Evolutionary conservation across 2,888 invertebrate species (phyloP).

Genomic region (Eucriotettix oculatus): DNA sequence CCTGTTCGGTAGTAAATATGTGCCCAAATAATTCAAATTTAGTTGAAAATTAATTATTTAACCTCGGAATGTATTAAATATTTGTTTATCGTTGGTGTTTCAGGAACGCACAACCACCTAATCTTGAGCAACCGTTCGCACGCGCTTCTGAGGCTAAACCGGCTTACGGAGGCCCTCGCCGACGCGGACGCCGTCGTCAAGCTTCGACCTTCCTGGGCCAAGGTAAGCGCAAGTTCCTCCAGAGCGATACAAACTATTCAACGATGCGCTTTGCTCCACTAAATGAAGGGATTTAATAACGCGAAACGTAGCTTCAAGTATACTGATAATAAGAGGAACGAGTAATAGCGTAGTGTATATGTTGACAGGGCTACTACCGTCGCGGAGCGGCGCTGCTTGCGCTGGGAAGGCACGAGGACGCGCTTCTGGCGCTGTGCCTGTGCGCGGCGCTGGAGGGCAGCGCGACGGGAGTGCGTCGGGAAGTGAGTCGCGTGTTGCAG

Average conservation of each 20-base stretch:
- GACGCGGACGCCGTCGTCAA: constrained; percentile 47
- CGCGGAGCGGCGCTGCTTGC: not conserved
- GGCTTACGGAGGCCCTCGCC: constrained; percentile 41
- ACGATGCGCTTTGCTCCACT: no score
- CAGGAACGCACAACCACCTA: not conserved
- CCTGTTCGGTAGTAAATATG: no score
- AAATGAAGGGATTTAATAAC: no score
- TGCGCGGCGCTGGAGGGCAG: not conserved
- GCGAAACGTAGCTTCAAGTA: no score
- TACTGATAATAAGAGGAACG: no score
- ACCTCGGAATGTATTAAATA: no score
- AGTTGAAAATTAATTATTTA: no score
- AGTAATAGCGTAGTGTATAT: no score
- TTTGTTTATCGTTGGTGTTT: not conserved
- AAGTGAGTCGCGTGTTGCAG: not conserved
- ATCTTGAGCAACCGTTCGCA: constrained; percentile 32
- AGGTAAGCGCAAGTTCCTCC: constrained; percentile 28
- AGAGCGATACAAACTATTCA: not conserved
- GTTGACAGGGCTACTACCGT: not conserved
- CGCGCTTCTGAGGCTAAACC: constrained; percentile 39
- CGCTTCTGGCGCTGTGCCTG: not conserved
- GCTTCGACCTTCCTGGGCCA: constrained; percentile 46
- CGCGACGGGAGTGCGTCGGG: not conserved
- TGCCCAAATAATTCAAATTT: no score
- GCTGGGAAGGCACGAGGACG: not conserved